Evolutionary conservation across 2,888 invertebrate species (phyloP), one percentile per base, ranked within the genome.

Genomic region (Stratiomys singularior): DNA sequence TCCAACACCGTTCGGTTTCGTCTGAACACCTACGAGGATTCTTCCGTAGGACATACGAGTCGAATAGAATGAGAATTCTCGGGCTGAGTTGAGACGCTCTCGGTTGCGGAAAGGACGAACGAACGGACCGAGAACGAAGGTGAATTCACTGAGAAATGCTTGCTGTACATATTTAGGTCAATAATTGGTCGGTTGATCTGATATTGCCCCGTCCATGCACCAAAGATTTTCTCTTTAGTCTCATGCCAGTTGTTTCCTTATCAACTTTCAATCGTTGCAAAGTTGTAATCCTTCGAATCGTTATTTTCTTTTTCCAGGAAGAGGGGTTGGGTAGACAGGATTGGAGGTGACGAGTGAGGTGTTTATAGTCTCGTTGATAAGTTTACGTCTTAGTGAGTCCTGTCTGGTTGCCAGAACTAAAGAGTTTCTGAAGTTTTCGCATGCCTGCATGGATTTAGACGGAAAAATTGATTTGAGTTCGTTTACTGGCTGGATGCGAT

Each of bases 121-220:
- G n/a, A n/a, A 13, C 52, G 7, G 15, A 3, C 27, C 63, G 15
- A 63, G 63, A 28, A 28, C 23, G 27, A 63, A n/a, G 28, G 11
- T 63, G 63, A 13, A 18, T n/a, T 30, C 9, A 9, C 27, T 18
- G 18, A 37, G n/a, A 66, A 66, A 66, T 27, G 27, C 27, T 37
- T 18, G 37, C n/a, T 66, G 18, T 66, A 66, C 27, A 66, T 37
- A 66, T 66, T 66, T 66, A 21, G 66, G 37, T 66, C 66, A 66
- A 66, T 66, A 66, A 66, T 66, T 66, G 63, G 27, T 15, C 7
- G 63, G 63, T 27, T 27, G 63, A 60, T 63, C 58, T 63, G 28
- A n/a, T 63, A 63, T 63, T 63, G 63, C 58, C 23, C 23, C 58
- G 58, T 60, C 25, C 58, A 21, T 60, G 58, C 58, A 25, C 23